A percentile compares a stretch with the other conserved stretches of the same genome.
Conservation (phyloP, 1,140 invertebrate species). For the Megalopta genalis region DNA sequence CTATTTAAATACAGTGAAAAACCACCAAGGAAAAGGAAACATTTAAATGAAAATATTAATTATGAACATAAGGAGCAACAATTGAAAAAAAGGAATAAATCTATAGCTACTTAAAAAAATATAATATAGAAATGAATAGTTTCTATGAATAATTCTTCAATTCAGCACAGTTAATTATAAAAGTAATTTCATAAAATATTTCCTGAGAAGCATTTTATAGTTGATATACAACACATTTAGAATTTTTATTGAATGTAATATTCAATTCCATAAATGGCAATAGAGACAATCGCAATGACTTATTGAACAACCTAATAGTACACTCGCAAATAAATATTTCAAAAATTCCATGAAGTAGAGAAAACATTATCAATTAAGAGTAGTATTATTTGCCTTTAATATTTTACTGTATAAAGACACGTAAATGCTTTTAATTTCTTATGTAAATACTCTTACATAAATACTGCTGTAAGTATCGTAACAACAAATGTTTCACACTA, state of each 20-base stretch:
- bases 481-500: too few species aligned
- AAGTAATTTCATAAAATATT: neutral
- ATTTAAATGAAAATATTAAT: slow-evolving; percentile 75
- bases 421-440: too few species aligned
- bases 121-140: neutral
- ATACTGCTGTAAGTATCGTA: too few species aligned
- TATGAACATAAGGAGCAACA: slow-evolving; percentile 76
- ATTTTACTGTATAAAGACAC: neutral
- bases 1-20: slow-evolving; percentile 75
- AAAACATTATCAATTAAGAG: neutral
- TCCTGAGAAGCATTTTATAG: neutral
- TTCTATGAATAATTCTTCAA: neutral
- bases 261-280: neutral
- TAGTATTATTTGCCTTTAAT: neutral
- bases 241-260: neutral
- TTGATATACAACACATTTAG: neutral
- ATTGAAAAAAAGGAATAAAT: slow-evolving; percentile 67
- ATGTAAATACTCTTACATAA: too few species aligned
- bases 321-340: neutral
- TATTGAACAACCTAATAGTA: neutral
- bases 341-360: neutral
- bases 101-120: slow-evolving; percentile 65
- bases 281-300: too few species aligned
- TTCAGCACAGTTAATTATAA: neutral
- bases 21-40: slow-evolving; percentile 82